Base-by-base conservation (phyloP, 1,140 invertebrate species). In the Drosophila repleta region DNA sequence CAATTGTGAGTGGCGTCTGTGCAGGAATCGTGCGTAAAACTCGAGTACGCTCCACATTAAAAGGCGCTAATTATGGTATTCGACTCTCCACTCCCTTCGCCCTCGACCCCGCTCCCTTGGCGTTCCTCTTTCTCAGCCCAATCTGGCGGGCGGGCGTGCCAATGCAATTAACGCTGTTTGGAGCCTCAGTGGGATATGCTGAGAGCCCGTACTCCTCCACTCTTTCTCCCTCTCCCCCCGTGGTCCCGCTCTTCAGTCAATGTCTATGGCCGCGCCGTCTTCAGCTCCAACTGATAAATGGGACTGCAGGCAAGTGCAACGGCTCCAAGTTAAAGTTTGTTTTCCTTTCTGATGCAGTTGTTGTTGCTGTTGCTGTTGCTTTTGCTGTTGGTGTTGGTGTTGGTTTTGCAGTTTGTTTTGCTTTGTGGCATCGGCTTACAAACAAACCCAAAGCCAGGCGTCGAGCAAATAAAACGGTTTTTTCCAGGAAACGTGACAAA, bases 401-500 rank as follows among this genome's bases (percentile, higher is more conserved):
- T 52, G 46, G 11, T 43, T 18, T 26, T 55, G 71, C 75, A 67
- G 67, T 66, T 74, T 74, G 64, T 61, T 74, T 74, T 74, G 60
- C 64, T 65, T 64, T 69, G 58, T 72, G 69, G 76, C 82, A 85
- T 88, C 83, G 65, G 69, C 83, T 88, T 88, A 88, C 83, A 88
- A 83, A 76, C 79, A 88, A 88, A 87, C 82, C 82, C 35, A 84
- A 85, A 80, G 78, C 72, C 48, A 60, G 55, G 55, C 60, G 76
- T 62, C 79, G 65, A 83, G 75, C 78, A 87, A 87, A 87, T 87
- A 87, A 87, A 87, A 82, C 82, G 78, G 71, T 87, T 82, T 83
- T 77, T 88, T 88, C 83, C 84, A 88, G 83, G 83, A 88, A 88
- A 88, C 83, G 83, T 88, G 83, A 88, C 83, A 88, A 88, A 88